Percentiles rank a stretch among this genome's conserved stretches.
Evolutionary conservation across 2,888 invertebrate species (phyloP).

Genomic region (Drosophila ezoana): DNA sequence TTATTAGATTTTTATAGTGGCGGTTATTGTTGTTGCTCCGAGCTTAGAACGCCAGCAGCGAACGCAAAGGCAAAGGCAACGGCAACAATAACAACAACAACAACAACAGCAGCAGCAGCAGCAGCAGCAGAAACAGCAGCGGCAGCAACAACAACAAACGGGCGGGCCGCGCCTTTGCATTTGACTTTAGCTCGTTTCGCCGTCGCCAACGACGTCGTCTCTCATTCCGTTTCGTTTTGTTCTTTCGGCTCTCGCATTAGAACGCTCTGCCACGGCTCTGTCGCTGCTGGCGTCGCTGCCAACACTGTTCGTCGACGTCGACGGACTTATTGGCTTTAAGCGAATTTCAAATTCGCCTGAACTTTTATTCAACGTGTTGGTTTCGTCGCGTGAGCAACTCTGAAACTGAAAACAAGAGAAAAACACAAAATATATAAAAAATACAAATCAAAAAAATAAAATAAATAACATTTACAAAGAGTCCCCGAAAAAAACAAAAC

Average conservation of each 20-base stretch:
- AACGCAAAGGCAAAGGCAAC: slow-evolving; percentile 10
- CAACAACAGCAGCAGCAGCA: slow-evolving; percentile 31
- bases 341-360: slow-evolving; percentile 77
- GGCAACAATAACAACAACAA: slow-evolving; percentile 19
- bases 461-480: slow-evolving; percentile 42
- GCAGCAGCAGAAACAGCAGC: slow-evolving; percentile 31
- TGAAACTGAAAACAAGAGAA: slow-evolving; percentile 63
- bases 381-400: slow-evolving; percentile 77
- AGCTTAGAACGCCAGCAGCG: slow-evolving; percentile 55
- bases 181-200: slow-evolving; percentile 30
- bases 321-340: slow-evolving; percentile 77
- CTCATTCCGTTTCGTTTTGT: slow-evolving; percentile 53
- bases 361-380: slow-evolving; percentile 80
- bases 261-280: slow-evolving; percentile 30
- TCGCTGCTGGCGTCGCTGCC: slow-evolving; percentile 22
- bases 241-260: slow-evolving; percentile 54
- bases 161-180: slow-evolving; percentile 65
- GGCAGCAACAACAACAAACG: slow-evolving; percentile 35
- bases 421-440: slow-evolving; percentile 29
- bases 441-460: background rate
- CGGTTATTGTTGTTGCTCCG: slow-evolving; percentile 32
- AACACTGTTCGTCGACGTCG: slow-evolving; percentile 44
- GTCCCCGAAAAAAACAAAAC: slow-evolving; percentile 35
- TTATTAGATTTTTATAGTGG: slow-evolving; percentile 72
- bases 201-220: slow-evolving; percentile 18